phyloP scores from a whole-genome alignment of 2,113 vertebrate genomes.

The Tautogolabrus adspersus region DNA sequence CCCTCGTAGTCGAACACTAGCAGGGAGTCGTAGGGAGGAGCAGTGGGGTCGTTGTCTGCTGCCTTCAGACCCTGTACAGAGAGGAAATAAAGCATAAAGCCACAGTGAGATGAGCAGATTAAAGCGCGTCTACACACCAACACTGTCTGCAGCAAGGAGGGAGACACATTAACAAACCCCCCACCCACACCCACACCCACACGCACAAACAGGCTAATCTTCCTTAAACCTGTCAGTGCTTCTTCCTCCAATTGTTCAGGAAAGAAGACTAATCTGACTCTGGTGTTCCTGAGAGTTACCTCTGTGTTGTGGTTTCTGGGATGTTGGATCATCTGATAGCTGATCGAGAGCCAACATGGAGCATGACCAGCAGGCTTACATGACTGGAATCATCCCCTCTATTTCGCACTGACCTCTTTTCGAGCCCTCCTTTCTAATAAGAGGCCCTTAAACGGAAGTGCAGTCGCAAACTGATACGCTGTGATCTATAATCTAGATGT shows the following conservation, averaged over 20 bases:
- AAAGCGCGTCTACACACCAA: slow-evolving; percentile 26
- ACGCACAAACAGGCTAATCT: slow-evolving; percentile 61
- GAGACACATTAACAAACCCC: slow-evolving; percentile 9
- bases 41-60: slow-evolving; percentile 96
- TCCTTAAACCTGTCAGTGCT: slow-evolving; percentile 34
- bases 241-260: slow-evolving; percentile 54
- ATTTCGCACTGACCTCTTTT: slow-evolving; percentile 8
- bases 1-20: slow-evolving; percentile 99
- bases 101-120: slow-evolving; percentile 47
- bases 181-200: slow-evolving; percentile 6
- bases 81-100: slow-evolving; percentile 37
- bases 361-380: slow-evolving; percentile 46
- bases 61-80: slow-evolving; percentile 93
- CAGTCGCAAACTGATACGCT: background rate
- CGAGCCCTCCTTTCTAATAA: background rate
- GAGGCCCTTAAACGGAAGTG: background rate
- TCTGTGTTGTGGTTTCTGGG: slow-evolving; percentile 5
- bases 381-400: slow-evolving; percentile 25
- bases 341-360: slow-evolving; percentile 68
- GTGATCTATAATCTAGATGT: slow-evolving; percentile 35
- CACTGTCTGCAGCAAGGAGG: slow-evolving; percentile 23
- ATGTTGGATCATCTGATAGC: slow-evolving; percentile 62
- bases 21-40: slow-evolving; percentile 97
- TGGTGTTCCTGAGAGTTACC: slow-evolving; percentile 45
- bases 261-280: slow-evolving; percentile 67